A percentile compares a stretch with the other conserved stretches of the same genome.
These are phyloP conservation scores for Asbolus verrucosus DNA, from an alignment of 1,140 invertebrate genomes.

Conservation along the genomic window DNA sequence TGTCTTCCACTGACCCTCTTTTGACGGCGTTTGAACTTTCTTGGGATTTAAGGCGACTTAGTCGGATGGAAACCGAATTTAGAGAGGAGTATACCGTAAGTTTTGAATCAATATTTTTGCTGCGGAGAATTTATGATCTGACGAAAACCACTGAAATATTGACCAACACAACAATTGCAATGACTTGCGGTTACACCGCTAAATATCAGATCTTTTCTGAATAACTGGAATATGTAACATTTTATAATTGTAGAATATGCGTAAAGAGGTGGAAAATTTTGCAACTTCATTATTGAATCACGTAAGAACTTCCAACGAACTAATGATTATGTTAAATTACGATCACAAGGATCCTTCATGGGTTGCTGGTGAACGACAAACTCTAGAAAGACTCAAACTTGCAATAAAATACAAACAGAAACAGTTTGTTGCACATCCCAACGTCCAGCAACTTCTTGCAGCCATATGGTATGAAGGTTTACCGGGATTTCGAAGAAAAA, in stretches of 20 bases:
- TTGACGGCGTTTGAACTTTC: constrained; percentile 87
- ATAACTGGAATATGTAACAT: too few species aligned
- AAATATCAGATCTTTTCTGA: too few species aligned
- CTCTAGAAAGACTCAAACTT: constrained; percentile 83
- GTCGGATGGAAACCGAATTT: constrained; percentile 78
- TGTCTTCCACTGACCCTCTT: constrained; percentile 87
- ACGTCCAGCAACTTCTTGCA: constrained; percentile 91
- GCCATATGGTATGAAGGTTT: constrained; percentile 94
- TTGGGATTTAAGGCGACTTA: constrained; percentile 83
- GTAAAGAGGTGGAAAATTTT: constrained; percentile 77
- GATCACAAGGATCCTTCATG: constrained; percentile 78
- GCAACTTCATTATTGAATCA: constrained; percentile 91
- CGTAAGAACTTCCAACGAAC: constrained; percentile 88
- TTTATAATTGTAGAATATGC: neutral
- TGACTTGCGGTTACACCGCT: too few species aligned
- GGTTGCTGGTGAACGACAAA: constrained; percentile 79
- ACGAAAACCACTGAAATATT: too few species aligned
- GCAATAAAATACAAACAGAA: constrained; percentile 96
- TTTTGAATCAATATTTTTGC: neutral
- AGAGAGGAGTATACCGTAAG: constrained; percentile 13
- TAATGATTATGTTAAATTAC: constrained; percentile 92
- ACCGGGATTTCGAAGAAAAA: constrained; percentile 87
- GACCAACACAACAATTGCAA: too few species aligned
- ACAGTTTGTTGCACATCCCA: constrained; percentile 93
- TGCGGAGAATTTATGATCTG: too few species aligned